Percentiles rank a stretch among this genome's conserved stretches.
Conservation (phyloP, 2,113 vertebrate genomes). For the Phalacrocorax carbo region DNA sequence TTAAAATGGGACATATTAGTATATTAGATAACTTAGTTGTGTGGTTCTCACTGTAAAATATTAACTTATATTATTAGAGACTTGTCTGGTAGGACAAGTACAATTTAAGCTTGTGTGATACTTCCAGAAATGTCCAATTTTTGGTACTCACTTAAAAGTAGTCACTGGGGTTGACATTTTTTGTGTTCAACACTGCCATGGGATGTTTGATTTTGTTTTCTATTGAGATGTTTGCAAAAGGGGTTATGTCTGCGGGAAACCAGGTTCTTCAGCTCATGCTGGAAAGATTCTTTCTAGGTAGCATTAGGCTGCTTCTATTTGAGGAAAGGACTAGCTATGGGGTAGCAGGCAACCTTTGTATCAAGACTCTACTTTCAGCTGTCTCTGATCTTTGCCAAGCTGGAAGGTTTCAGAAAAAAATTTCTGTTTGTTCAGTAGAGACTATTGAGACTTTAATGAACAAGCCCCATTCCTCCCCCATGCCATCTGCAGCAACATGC, state of each 20-base stretch:
- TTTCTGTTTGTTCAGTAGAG: slow-evolving; percentile 25
- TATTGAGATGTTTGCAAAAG: not conserved
- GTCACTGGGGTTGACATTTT: not conserved
- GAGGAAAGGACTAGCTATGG: not conserved
- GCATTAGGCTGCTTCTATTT: not conserved
- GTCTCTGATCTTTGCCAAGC: not conserved
- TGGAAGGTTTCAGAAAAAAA: slow-evolving; percentile 35
- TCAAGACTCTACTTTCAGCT: not conserved
- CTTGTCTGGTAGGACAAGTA: not conserved
- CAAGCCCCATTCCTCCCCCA: slow-evolving; percentile 32
- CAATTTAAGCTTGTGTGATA: not conserved
- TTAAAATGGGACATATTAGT: not conserved
- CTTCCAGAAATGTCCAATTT: not conserved
- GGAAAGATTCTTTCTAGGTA: not conserved
- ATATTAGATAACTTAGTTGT: not conserved
- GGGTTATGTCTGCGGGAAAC: accelerated
- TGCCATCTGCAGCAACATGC: slow-evolving; percentile 30
- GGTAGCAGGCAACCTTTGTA: not conserved
- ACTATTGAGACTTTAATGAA: slow-evolving; percentile 38
- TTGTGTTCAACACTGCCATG: not conserved
- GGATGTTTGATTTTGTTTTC: not conserved
- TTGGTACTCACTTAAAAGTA: not conserved
- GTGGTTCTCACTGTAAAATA: not conserved
- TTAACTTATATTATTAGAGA: not conserved
- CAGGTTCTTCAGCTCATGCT: not conserved